Percentiles rank a stretch among this genome's conserved stretches.
These are phyloP conservation scores for Eristalinus aeneus DNA, from an alignment of 2,888 invertebrate species.

Conservation along the genomic window DNA sequence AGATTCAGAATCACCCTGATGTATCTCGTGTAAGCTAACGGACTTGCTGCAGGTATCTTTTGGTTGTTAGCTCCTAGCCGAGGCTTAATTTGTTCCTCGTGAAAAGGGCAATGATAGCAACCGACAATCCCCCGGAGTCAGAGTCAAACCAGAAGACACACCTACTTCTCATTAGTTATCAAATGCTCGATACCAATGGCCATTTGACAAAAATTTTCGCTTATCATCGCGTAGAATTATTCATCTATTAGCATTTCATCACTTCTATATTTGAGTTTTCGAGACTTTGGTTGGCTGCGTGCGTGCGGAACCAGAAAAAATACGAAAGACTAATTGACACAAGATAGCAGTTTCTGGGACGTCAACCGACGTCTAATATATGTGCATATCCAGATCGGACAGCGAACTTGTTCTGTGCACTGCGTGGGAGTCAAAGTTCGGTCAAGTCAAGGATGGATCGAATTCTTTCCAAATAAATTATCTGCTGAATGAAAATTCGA, in stretches of 20 bases:
- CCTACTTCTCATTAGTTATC: not conserved
- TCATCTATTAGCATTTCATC: slow-evolving; percentile 49
- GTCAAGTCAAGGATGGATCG: slow-evolving; percentile 47
- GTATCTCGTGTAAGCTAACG: slow-evolving; percentile 56
- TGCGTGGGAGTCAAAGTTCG: slow-evolving; percentile 25
- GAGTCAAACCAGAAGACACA: not conserved
- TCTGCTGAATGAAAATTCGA: not conserved
- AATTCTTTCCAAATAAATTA: slow-evolving; percentile 9
- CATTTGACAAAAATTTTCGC: not conserved
- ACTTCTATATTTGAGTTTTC: slow-evolving; percentile 59
- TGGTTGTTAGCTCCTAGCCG: slow-evolving; percentile 60
- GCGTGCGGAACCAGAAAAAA: slow-evolving; percentile 28
- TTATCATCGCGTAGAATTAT: slow-evolving; percentile 1
- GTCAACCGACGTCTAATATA: not conserved
- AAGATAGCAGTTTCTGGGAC: slow-evolving; percentile 41
- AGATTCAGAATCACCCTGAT: slow-evolving; percentile 49
- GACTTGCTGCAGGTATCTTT: slow-evolving; percentile 58
- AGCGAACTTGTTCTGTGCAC: not conserved
- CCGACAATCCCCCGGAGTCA: too few relatives aligned
- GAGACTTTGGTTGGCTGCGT: not conserved
- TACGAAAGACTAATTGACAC: slow-evolving; percentile 62
- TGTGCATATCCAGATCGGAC: not conserved
- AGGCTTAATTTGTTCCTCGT: slow-evolving; percentile 64
- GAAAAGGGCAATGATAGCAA: too few relatives aligned
- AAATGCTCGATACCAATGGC: not conserved